phyloP scores from a whole-genome alignment of 2,797 vertebrate genomes.

The Brachyrhaphis roseni region DNA sequence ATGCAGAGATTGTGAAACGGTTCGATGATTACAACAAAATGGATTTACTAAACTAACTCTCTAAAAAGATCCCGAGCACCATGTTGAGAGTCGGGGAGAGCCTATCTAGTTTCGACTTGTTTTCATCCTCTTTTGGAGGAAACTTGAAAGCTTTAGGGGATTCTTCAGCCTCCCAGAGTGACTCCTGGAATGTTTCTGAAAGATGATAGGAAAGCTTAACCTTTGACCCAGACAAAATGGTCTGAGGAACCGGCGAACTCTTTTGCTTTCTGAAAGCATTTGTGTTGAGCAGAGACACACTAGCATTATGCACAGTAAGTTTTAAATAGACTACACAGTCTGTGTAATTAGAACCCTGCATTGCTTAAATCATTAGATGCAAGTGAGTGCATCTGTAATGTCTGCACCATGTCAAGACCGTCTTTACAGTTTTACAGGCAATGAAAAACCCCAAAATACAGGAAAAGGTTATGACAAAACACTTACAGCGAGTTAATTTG shows the following conservation, averaged over 20 bases:
- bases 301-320: neutral
- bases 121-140: constrained; percentile 45
- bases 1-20: neutral
- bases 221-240: constrained; percentile 33
- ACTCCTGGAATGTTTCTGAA: constrained; percentile 43
- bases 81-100: constrained; percentile 58
- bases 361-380: neutral
- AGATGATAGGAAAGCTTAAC: constrained; percentile 35
- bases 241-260: neutral
- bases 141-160: constrained; percentile 65
- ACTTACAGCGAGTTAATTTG: neutral
- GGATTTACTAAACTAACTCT: constrained; percentile 18
- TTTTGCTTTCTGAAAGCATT: neutral
- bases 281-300: neutral
- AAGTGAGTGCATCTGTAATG: neutral
- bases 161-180: constrained; percentile 37
- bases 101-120: constrained; percentile 41
- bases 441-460: neutral
- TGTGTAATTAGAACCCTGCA: constrained; percentile 1
- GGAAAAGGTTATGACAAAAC: neutral
- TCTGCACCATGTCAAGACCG: neutral
- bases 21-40: neutral
- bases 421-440: neutral
- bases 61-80: constrained; percentile 42
- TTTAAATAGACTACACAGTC: neutral